Conservation (phyloP, 1,140 invertebrate species). For the Atta texana region DNA sequence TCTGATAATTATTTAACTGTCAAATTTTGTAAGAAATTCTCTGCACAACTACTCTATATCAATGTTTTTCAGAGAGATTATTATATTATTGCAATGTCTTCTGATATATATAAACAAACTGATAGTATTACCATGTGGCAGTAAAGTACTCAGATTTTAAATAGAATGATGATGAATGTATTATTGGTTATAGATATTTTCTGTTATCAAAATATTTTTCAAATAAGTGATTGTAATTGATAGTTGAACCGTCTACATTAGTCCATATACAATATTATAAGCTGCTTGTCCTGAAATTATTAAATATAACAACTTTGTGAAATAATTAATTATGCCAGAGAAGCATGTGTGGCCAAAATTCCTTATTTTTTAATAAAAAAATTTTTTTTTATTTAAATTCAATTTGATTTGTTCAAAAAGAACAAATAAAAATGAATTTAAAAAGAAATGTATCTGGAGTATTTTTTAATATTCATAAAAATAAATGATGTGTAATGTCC, state of each 20-base stretch:
- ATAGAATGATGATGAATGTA: neutral
- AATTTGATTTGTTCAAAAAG: neutral
- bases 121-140: conserved; percentile 65
- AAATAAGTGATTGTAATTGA: conserved; percentile 31
- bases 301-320: conserved; percentile 10
- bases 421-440: no score
- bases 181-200: neutral
- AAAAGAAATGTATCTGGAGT: neutral
- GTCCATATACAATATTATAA: conserved; percentile 7
- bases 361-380: neutral
- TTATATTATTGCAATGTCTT: conserved; percentile 39
- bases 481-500: neutral
- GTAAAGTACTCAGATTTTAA: conserved; percentile 65
- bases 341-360: neutral
- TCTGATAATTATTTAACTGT: conserved; percentile 55
- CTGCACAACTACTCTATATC: conserved; percentile 57
- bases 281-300: conserved; percentile 16
- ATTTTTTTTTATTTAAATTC: neutral
- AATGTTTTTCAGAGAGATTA: conserved; percentile 45
- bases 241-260: neutral
- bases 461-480: conserved; percentile 6
- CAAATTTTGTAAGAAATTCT: conserved; percentile 60
- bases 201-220: conserved; percentile 2
- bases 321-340: neutral
- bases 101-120: conserved; percentile 28